These are phyloP conservation scores for Neotoxoptera formosana DNA, from an alignment of 1,140 invertebrate genomes.

Conservation along the genomic window DNA sequence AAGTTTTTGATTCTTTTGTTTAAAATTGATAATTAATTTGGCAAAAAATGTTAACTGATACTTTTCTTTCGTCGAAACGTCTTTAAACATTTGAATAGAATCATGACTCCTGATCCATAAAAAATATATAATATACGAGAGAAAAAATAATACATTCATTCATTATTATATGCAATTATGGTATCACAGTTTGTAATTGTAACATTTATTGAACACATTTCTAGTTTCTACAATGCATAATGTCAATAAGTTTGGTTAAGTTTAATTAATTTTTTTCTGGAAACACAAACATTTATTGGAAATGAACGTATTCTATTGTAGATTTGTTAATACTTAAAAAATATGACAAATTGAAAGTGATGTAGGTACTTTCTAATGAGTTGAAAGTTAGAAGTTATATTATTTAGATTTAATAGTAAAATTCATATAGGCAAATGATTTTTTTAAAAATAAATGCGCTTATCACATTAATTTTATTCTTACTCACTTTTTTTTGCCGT, in stretches of 20 bases:
- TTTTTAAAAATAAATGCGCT: neutral
- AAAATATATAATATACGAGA: neutral
- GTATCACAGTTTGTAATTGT: neutral
- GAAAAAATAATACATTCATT: neutral
- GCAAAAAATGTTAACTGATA: neutral
- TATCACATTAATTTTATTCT: neutral
- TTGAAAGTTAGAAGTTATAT: neutral
- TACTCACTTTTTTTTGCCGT: slow-evolving; percentile 28
- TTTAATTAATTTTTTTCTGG: neutral
- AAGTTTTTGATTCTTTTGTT: neutral
- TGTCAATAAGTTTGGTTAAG: neutral
- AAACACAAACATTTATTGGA: neutral
- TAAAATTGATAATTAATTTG: slow-evolving; percentile 33
- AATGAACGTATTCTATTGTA: neutral
- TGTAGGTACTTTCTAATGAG: neutral
- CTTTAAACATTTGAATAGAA: neutral
- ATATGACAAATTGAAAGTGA: too few relatives aligned
- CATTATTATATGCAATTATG: neutral
- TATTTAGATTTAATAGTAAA: neutral
- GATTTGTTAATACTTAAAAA: neutral
- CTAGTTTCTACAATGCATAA: neutral
- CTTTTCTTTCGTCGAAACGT: too few relatives aligned
- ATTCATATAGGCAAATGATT: neutral
- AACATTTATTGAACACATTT: neutral
- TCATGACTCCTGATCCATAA: neutral